Evolutionary conservation across 2,113 vertebrate species (phyloP).

Genomic region (Camelus bactrianus): DNA sequence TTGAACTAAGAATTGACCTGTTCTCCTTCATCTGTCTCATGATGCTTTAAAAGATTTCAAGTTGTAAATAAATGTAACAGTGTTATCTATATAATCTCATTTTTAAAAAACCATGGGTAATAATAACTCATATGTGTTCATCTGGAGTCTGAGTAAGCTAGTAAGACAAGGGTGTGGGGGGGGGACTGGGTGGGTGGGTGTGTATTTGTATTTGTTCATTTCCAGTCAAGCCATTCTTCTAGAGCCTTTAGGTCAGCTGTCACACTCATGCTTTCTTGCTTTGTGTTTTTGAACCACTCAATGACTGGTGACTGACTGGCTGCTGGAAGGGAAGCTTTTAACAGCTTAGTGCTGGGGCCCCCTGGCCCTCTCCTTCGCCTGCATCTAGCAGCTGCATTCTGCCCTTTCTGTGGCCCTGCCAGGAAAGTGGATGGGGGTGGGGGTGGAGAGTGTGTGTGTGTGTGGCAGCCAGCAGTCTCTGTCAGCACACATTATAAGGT

Average conservation of each 20-base stretch:
- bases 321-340: conserved; percentile 47
- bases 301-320: conserved; percentile 1
- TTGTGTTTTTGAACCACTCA: conserved; percentile 17
- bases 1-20: neutral
- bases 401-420: conserved; percentile 27
- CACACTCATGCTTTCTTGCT: neutral
- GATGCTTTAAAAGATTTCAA: neutral
- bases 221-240: neutral
- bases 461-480: neutral
- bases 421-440: neutral
- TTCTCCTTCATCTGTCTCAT: neutral
- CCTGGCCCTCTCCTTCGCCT: neutral
- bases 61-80: neutral
- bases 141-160: neutral
- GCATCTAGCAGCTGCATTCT: conserved; percentile 37
- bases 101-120: neutral
- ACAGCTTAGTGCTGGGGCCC: neutral
- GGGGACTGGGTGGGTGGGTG: neutral
- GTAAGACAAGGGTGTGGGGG: neutral
- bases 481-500: neutral
- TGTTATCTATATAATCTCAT: neutral
- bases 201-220: neutral
- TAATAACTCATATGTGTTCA: neutral
- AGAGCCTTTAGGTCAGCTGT: neutral
- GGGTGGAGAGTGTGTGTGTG: neutral